These are phyloP conservation scores for Pachyseris speciosa DNA, from an alignment of 64 coral and sea anemone genomes.

Conservation along the genomic window DNA sequence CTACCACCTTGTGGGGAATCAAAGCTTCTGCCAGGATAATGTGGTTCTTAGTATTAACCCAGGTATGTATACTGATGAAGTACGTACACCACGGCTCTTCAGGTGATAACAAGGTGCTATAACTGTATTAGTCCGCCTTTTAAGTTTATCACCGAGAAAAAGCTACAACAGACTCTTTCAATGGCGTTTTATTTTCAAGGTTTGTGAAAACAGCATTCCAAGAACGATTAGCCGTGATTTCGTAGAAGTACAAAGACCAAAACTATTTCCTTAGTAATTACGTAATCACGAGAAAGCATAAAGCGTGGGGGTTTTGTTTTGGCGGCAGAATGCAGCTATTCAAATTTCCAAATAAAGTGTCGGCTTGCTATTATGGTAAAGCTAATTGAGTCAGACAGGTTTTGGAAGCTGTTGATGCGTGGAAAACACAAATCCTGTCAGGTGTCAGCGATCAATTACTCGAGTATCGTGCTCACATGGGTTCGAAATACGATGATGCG, in stretches of 20 bases:
- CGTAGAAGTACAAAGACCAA: background rate
- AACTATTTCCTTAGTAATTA: background rate
- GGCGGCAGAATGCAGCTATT: background rate
- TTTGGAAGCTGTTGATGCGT: background rate
- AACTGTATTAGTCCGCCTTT: background rate
- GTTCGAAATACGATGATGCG: background rate
- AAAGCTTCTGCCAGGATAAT: too few species aligned
- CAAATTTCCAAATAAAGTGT: background rate
- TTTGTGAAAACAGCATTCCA: background rate
- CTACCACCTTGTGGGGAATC: background rate
- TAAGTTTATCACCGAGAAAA: background rate
- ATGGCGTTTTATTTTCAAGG: background rate
- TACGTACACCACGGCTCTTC: background rate
- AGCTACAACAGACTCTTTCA: background rate
- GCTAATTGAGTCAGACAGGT: constrained; percentile 18
- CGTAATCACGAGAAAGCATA: background rate
- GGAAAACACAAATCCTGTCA: background rate
- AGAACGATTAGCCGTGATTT: background rate
- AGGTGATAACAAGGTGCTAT: background rate
- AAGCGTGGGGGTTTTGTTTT: background rate
- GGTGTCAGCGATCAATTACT: background rate
- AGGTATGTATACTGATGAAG: background rate
- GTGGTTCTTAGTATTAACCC: background rate
- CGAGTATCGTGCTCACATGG: background rate
- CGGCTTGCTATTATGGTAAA: background rate